Evolutionary conservation across 1,140 invertebrate species (phyloP).

Genomic region (Drosophila lini): DNA sequence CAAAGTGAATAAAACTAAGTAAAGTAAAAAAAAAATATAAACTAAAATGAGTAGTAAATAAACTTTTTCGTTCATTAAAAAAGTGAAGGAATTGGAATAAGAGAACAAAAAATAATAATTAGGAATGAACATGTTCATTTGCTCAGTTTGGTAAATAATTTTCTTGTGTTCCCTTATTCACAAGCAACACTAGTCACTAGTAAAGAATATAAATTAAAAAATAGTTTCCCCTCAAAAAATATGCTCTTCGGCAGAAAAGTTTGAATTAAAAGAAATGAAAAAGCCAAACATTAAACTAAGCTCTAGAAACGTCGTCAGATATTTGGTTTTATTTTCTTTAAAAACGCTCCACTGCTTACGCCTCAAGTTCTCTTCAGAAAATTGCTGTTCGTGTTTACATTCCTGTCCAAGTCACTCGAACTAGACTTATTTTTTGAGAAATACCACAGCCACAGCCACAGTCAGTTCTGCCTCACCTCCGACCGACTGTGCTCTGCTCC

Average conservation of each 20-base stretch:
- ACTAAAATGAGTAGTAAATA: too few relatives aligned
- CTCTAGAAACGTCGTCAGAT: not conserved
- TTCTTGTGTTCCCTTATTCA: not conserved
- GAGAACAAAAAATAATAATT: not conserved
- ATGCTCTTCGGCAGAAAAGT: not conserved
- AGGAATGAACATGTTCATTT: not conserved
- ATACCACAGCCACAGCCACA: constrained; percentile 4
- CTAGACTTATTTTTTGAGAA: constrained; percentile 11
- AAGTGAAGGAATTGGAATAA: not conserved
- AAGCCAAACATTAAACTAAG: too few relatives aligned
- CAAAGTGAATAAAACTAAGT: too few relatives aligned
- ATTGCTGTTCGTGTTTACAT: constrained; percentile 25
- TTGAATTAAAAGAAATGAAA: not conserved
- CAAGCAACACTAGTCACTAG: not conserved
- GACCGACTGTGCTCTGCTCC: not conserved
- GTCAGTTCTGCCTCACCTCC: not conserved
- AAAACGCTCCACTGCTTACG: not conserved
- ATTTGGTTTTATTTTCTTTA: constrained; percentile 2
- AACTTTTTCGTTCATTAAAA: not conserved
- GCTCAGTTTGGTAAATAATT: not conserved
- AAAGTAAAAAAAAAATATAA: too few relatives aligned
- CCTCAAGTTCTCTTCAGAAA: constrained; percentile 8
- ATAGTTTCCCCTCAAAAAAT: too few relatives aligned
- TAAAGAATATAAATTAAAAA: too few relatives aligned
- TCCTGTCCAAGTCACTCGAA: constrained; percentile 16